Evolutionary conservation across 2,113 vertebrate genomes (phyloP), one percentile per base, ranked within the genome.

Genomic region (Chloropsis cyanopogon): DNA sequence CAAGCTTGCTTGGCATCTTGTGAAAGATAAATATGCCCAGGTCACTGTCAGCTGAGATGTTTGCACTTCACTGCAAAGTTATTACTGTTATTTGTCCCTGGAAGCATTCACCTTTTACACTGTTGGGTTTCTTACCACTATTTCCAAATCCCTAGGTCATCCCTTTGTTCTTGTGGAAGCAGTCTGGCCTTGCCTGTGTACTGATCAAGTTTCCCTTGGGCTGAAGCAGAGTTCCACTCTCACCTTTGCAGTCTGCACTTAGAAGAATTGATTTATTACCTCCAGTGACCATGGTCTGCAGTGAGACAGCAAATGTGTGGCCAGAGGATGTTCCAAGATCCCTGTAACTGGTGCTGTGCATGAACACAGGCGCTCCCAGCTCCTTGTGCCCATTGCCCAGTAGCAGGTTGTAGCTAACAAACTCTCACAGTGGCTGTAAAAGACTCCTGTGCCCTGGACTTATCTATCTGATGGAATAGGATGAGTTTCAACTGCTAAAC

Each of bases 401-500:
- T 1, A 47, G 88, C 54, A 81, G 52, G 26, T 11, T 86, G 46
- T 29, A 69, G 65, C 33, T 89, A 35, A 91, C 83, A 77, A 1
- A 59, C 63, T 91, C 78, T 54, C 64, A 66, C 35, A 41, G 84
- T 28, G 31, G 33, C 70, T 97, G 78, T 52, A 49, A 85, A 69
- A 82, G 39, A 44, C 81, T 93, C 56, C 33, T 70, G 2, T 37
- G 52, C 93, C 88, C 78, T 83, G 84, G 39, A 88, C 90, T 88
- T 80, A 93, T 88, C 63, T 95, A 31, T 93, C 84, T 94, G 78
- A 93, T 89, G 79, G 68, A 95, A 80, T 9, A 86, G 68, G 63
- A 93, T 94, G 87, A 95, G 71, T 93, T 96, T 96, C 86, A 93
- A 4, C 88, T 86, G 20, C 49, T 95, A 92, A 97, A 93, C 72